Evolutionary conservation across 2,113 vertebrate genomes (phyloP).

Genomic region (Coregonus clupeaformis): DNA sequence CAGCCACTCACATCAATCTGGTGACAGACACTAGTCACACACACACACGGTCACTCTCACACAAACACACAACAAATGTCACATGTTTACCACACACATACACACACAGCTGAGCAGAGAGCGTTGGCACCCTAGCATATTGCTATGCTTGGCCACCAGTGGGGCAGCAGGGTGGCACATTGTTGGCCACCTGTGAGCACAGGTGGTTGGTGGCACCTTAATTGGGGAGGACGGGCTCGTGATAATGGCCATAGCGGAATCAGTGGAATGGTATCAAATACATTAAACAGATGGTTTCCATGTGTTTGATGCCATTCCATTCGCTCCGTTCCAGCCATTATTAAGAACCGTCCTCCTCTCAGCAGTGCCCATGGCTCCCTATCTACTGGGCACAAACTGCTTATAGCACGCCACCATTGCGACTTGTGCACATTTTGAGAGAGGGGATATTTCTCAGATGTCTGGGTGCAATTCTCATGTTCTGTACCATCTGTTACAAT

Average conservation of each 20-base stretch:
- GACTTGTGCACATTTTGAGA: no score
- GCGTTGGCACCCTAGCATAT: conserved; percentile 29
- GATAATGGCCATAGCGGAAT: no score
- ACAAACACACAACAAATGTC: conserved; percentile 28
- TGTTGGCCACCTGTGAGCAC: conserved; percentile 41
- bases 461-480: background rate
- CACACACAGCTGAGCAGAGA: conserved; percentile 17
- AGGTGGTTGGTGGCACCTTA: background rate
- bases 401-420: no score
- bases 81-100: conserved; percentile 41
- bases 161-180: conserved; percentile 12
- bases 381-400: no score
- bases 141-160: conserved; percentile 50
- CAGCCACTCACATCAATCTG: conserved; percentile 87
- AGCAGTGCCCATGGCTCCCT: no score
- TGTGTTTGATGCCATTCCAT: no score
- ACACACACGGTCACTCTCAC: conserved; percentile 24
- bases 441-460: background rate
- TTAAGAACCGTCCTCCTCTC: no score
- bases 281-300: no score
- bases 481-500: background rate
- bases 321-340: no score
- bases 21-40: conserved; percentile 66
- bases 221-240: no score
- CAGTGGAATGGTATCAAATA: no score